Percentiles rank a stretch among this genome's conserved stretches.
phyloP scores from a whole-genome alignment of 2,113 vertebrate genomes.

The Urocitellus parryii region DNA sequence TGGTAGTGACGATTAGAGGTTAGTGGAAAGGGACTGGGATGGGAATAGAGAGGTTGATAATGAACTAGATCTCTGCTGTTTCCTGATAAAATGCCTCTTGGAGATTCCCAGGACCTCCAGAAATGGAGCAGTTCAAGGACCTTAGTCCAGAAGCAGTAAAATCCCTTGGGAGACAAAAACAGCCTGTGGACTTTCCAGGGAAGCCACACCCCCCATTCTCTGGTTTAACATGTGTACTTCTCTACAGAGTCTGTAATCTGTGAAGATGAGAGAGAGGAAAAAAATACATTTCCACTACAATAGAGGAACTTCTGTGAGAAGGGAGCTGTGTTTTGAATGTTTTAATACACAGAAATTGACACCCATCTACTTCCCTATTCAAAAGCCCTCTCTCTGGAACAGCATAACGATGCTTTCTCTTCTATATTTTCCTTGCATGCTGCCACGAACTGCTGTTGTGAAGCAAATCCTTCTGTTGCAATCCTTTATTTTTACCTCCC shows the following conservation, averaged over 20 bases:
- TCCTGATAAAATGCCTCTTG: neutral
- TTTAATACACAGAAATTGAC: constrained; percentile 80
- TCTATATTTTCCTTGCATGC: constrained; percentile 73
- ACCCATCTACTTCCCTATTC: constrained; percentile 74
- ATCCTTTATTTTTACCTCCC: constrained; percentile 74
- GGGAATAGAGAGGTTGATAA: neutral
- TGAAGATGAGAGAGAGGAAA: neutral
- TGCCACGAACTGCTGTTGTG: constrained; percentile 70
- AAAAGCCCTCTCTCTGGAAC: constrained; percentile 70
- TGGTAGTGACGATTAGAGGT: neutral
- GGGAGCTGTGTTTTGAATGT: constrained; percentile 74
- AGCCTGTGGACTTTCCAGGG: neutral
- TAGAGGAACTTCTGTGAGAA: constrained; percentile 65
- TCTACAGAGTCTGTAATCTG: constrained; percentile 50
- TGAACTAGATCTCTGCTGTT: neutral
- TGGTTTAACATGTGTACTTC: neutral
- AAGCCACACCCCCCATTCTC: neutral
- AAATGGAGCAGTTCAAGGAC: neutral
- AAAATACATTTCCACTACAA: constrained; percentile 58
- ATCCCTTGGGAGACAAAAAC: neutral
- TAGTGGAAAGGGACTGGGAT: neutral
- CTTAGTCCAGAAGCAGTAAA: neutral
- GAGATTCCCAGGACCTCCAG: neutral
- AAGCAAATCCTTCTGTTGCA: constrained; percentile 78
- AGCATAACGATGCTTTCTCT: constrained; percentile 69